Conservation (phyloP, 2,888 invertebrate species). For the Nephrotoma guestfalica region DNA sequence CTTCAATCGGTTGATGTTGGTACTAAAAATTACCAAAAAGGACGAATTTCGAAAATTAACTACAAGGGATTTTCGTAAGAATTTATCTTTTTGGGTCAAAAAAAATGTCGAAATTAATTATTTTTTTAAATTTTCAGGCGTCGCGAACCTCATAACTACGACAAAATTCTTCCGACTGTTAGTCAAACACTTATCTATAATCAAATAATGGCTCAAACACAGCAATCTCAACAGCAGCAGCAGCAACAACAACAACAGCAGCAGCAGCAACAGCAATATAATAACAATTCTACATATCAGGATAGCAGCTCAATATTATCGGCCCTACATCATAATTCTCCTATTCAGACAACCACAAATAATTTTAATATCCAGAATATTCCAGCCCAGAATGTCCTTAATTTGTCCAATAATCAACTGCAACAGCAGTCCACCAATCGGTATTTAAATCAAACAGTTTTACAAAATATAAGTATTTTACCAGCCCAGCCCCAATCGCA, state of each 20-base stretch:
- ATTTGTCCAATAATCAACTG: conserved; percentile 7
- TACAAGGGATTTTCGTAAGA: neutral
- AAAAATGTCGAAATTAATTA: neutral
- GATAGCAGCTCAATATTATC: neutral
- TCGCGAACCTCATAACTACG: conserved; percentile 33
- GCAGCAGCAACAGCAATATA: conserved; percentile 17
- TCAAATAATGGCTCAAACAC: conserved; percentile 30
- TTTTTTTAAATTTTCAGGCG: conserved; percentile 15
- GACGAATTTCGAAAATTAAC: neutral
- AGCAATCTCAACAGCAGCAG: conserved; percentile 21
- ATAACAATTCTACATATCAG: conserved; percentile 2
- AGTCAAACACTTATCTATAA: conserved; percentile 34
- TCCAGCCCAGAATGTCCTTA: conserved; percentile 5
- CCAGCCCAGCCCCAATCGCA: neutral
- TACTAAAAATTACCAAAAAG: neutral
- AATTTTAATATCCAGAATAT: conserved; percentile 6
- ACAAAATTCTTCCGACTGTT: conserved; percentile 31
- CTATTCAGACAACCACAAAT: conserved; percentile 12
- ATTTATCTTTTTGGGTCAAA: neutral
- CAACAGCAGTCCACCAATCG: neutral
- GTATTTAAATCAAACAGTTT: neutral
- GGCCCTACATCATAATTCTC: conserved; percentile 9
- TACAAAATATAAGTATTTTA: neutral
- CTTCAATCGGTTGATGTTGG: neutral
- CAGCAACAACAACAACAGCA: conserved; percentile 23